phyloP scores from a whole-genome alignment of 2,113 vertebrate species.

The Dicerorhinus sumatrensis region DNA sequence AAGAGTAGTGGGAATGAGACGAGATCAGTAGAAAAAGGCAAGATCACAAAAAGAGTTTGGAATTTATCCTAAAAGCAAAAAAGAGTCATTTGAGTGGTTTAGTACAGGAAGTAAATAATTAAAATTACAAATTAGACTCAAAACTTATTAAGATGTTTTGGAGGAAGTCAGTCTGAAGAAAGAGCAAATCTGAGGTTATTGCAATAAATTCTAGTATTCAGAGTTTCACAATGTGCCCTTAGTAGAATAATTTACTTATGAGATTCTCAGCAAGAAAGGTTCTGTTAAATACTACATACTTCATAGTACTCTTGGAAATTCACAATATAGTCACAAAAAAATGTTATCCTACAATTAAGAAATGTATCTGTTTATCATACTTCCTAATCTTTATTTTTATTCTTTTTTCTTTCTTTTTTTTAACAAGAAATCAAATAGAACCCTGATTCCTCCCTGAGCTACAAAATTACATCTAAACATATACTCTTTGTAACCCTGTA shows the following conservation, averaged over 20 bases:
- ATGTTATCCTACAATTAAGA: not conserved
- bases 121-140: not conserved
- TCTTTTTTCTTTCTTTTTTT: not conserved
- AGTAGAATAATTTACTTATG: not conserved
- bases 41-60: not conserved
- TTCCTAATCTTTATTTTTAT: not conserved
- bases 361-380: not conserved
- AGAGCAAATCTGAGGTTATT: not conserved
- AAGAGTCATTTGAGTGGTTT: not conserved
- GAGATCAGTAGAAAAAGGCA: not conserved
- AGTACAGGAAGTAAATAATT: not conserved
- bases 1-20: not conserved
- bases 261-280: not conserved
- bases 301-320: not conserved
- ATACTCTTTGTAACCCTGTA: rapidly evolving
- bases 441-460: not conserved
- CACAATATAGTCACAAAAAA: not conserved
- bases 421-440: not conserved
- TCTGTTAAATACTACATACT: not conserved
- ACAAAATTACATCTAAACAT: not conserved
- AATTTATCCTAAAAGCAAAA: not conserved
- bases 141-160: not conserved
- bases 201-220: not conserved
- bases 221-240: not conserved
- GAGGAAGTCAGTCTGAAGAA: not conserved